These are phyloP conservation scores for Alexandromys fortis DNA, from an alignment of 2,113 vertebrate species.

Conservation along the genomic window DNA sequence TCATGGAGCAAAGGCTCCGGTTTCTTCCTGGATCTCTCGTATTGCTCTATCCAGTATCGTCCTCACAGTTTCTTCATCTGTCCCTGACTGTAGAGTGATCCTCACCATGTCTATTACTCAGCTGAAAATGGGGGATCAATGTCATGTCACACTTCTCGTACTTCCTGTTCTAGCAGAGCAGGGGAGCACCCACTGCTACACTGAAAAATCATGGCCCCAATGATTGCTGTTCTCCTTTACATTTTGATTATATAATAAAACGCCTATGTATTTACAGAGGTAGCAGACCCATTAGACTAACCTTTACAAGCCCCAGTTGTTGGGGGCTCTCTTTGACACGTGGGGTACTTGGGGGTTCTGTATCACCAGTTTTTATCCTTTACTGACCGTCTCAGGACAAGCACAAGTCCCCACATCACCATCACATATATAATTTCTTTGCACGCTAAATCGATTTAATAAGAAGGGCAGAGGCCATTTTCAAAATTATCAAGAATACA, in stretches of 20 bases:
- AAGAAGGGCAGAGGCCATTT: background rate
- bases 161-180: background rate
- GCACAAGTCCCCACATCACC: background rate
- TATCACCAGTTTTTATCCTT: background rate
- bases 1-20: slow-evolving; percentile 40
- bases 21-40: background rate
- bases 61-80: background rate
- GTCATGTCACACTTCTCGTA: background rate
- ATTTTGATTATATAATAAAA: background rate
- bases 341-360: background rate
- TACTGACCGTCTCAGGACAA: background rate
- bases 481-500: background rate
- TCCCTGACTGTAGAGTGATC: background rate
- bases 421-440: background rate
- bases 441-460: background rate
- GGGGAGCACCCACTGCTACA: background rate
- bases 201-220: background rate
- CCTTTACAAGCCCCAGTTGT: background rate
- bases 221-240: background rate
- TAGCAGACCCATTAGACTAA: background rate
- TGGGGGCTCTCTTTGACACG: background rate
- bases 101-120: background rate
- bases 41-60: background rate
- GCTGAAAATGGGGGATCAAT: background rate
- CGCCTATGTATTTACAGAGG: background rate